Evolutionary conservation across 2,888 invertebrate genomes (phyloP).

Genomic region (Archips xylosteana): DNA sequence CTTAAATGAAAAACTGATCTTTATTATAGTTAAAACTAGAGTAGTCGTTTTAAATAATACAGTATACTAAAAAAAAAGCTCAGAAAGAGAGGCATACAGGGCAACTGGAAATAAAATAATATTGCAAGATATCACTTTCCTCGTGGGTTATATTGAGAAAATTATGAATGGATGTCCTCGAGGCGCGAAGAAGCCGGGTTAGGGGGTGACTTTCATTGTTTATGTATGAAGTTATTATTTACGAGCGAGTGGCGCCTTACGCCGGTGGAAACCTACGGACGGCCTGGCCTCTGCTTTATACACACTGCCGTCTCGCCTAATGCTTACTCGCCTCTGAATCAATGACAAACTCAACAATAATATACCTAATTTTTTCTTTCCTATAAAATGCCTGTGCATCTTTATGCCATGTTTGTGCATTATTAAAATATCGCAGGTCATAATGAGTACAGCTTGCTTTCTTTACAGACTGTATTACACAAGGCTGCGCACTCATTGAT

Average conservation of each 20-base stretch:
- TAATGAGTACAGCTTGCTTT: too few species aligned
- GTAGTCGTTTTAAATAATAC: neutral
- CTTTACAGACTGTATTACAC: too few species aligned
- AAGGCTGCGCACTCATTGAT: too few species aligned
- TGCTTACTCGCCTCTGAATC: neutral
- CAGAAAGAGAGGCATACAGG: conserved; percentile 14
- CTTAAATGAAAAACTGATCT: conserved; percentile 2
- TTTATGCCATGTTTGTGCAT: too few species aligned
- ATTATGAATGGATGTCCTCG: conserved; percentile 61
- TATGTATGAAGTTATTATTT: conserved; percentile 80
- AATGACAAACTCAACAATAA: neutral
- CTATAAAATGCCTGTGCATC: too few species aligned
- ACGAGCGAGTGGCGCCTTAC: conserved; percentile 55
- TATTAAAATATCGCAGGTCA: too few species aligned
- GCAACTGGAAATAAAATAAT: conserved; percentile 32
- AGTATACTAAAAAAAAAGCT: conserved; percentile 3
- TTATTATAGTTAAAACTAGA: neutral
- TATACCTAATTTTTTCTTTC: too few species aligned
- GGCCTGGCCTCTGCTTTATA: neutral
- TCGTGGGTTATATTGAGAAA: conserved; percentile 54
- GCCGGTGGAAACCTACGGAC: conserved; percentile 7
- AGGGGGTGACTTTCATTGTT: conserved; percentile 68
- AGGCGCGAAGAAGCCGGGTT: conserved; percentile 56
- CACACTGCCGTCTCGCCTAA: neutral
- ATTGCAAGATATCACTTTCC: conserved; percentile 50